Percentiles rank a stretch among this genome's conserved stretches.
These are phyloP conservation scores for Rhinella marina DNA, from an alignment of 2,797 vertebrate genomes.

Conservation along the genomic window DNA sequence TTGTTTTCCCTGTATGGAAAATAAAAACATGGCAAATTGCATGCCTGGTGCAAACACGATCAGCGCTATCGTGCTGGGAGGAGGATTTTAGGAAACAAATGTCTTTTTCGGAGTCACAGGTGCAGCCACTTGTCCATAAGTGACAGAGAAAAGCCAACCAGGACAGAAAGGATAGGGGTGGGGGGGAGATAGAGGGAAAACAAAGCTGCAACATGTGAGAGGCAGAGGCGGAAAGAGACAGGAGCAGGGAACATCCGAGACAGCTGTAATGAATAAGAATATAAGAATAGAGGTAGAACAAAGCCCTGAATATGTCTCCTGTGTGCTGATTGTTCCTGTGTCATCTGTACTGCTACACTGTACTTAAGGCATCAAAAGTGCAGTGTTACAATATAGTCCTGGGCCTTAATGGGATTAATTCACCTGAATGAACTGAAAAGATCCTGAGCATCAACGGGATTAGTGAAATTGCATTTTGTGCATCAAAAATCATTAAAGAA, in stretches of 20 bases:
- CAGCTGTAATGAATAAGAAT: constrained; percentile 48
- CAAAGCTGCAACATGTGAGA: constrained; percentile 26
- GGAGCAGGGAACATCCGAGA: constrained; percentile 18
- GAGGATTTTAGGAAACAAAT: constrained; percentile 41
- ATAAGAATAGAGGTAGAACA: constrained; percentile 42
- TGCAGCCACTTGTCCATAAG: constrained; percentile 55
- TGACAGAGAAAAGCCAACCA: constrained; percentile 49
- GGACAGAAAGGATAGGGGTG: constrained; percentile 25
- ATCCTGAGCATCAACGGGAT: constrained; percentile 38
- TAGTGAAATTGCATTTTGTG: constrained; percentile 38
- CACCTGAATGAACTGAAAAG: constrained; percentile 53
- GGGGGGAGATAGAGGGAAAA: neutral
- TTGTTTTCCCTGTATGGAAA: neutral
- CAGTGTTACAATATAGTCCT: constrained; percentile 28
- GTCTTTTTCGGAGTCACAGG: constrained; percentile 50
- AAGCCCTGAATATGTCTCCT: constrained; percentile 38
- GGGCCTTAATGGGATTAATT: constrained; percentile 54
- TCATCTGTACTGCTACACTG: constrained; percentile 43
- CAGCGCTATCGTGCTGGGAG: constrained; percentile 27
- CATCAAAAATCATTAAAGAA: constrained; percentile 40
- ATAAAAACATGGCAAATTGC: constrained; percentile 11
- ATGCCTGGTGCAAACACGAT: constrained; percentile 12
- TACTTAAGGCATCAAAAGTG: constrained; percentile 51
- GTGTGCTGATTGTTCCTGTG: constrained; percentile 47
- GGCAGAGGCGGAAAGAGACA: constrained; percentile 27